Percentiles rank a stretch among this genome's conserved stretches.
These are phyloP conservation scores for Cettia cetti DNA, from an alignment of 2,113 vertebrate genomes.

Conservation along the genomic window DNA sequence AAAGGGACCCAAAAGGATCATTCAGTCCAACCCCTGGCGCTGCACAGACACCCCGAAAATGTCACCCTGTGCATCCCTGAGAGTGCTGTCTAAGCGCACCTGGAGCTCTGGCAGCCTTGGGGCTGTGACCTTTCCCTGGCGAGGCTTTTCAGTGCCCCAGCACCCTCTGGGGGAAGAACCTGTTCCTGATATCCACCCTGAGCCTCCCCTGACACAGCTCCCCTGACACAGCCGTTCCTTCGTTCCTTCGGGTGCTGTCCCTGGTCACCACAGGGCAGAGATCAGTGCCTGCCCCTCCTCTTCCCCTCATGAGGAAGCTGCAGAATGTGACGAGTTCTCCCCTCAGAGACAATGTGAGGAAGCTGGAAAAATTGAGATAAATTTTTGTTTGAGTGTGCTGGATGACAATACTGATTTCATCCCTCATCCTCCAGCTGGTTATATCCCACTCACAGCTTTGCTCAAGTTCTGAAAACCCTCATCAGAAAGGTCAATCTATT, in stretches of 20 bases:
- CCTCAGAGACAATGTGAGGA: neutral
- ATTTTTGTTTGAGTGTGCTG: neutral
- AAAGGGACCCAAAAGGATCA: too few species aligned
- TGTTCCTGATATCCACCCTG: neutral
- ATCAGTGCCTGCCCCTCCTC: neutral
- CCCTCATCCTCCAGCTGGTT: neutral
- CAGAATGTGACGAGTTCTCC: neutral
- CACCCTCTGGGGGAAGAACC: neutral
- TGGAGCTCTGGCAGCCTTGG: too few species aligned
- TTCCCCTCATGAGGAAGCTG: neutral
- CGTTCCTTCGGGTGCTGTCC: fast-evolving
- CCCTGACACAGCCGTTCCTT: neutral
- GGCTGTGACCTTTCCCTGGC: neutral
- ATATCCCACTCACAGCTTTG: neutral
- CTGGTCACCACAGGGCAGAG: neutral
- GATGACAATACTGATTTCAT: neutral
- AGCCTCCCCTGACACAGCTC: neutral
- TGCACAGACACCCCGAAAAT: too few species aligned
- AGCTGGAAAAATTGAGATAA: neutral
- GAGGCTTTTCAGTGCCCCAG: neutral
- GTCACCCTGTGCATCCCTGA: too few species aligned
- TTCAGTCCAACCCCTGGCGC: too few species aligned
- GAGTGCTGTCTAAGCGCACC: too few species aligned
- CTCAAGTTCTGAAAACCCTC: neutral
- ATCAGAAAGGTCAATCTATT: neutral